Conservation (phyloP, 1,140 invertebrate species). For the Ostrea edulis region DNA sequence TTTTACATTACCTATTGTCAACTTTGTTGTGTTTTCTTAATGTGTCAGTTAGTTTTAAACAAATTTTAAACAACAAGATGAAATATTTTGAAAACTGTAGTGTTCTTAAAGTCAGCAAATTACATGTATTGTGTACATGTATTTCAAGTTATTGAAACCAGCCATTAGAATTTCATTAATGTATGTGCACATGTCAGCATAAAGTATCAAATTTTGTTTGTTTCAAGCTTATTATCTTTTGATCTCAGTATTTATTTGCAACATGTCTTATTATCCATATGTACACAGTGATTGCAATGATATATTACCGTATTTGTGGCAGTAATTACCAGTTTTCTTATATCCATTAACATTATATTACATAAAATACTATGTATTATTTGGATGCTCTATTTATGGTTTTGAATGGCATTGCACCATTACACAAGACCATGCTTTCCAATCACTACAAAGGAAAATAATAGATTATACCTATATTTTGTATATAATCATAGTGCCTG, state of each 20-base stretch:
- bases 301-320: not conserved
- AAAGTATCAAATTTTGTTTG: slow-evolving; percentile 30
- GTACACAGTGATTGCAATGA: slow-evolving; percentile 16
- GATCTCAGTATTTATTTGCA: slow-evolving; percentile 36
- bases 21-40: slow-evolving; percentile 24
- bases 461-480: not conserved
- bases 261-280: slow-evolving; percentile 14
- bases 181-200: not conserved
- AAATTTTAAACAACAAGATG: too few species aligned
- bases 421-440: slow-evolving; percentile 2
- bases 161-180: not conserved
- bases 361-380: not conserved
- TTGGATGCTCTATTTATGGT: not conserved
- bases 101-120: not conserved
- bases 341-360: not conserved
- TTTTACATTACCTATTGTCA: slow-evolving; percentile 35
- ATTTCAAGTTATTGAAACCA: not conserved
- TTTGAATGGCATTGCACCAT: slow-evolving; percentile 35
- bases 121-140: not conserved
- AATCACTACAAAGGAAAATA: not conserved
- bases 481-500: not conserved
- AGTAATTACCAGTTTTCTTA: not conserved
- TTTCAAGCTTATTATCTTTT: slow-evolving; percentile 24
- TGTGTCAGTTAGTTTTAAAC: slow-evolving; percentile 5
- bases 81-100: not conserved